Conservation (phyloP, 1,140 invertebrate species). For the Bombus picipes region DNA sequence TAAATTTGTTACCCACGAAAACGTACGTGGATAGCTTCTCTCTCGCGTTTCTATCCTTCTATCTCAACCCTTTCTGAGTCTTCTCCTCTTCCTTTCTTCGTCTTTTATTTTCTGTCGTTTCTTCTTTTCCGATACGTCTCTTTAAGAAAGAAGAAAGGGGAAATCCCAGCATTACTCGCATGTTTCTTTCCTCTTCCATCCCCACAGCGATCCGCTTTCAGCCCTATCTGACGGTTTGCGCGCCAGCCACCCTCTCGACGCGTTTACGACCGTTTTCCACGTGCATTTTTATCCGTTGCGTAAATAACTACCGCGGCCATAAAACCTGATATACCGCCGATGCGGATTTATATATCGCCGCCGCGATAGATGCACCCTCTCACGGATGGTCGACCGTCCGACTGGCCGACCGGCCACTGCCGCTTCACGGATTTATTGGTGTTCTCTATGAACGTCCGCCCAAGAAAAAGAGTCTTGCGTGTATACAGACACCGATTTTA, state of each 20-base stretch:
- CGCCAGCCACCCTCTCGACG: conserved; percentile 54
- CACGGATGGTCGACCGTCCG: conserved; percentile 42
- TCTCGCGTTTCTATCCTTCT: conserved; percentile 13
- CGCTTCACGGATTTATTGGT: conserved; percentile 66
- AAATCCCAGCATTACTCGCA: not conserved
- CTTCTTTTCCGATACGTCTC: not conserved
- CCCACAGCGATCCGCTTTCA: conserved; percentile 13
- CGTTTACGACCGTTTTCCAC: conserved; percentile 75
- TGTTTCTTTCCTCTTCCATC: not conserved
- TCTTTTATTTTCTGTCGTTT: too few relatives aligned
- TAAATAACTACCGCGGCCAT: conserved; percentile 77
- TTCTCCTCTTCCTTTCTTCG: not conserved
- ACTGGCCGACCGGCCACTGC: conserved; percentile 28
- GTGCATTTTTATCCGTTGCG: conserved; percentile 77
- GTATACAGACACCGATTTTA: conserved; percentile 20
- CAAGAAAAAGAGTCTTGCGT: conserved; percentile 31
- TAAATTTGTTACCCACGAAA: conserved; percentile 79
- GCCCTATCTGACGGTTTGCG: not conserved
- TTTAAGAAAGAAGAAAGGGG: conserved; percentile 1
- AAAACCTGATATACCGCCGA: conserved; percentile 77
- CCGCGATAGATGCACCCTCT: conserved; percentile 66
- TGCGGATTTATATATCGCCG: conserved; percentile 77
- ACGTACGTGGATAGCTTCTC: conserved; percentile 69
- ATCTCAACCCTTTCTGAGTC: not conserved
- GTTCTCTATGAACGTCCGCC: conserved; percentile 46